These are phyloP conservation scores for Marmota monax DNA, from an alignment of 2,113 vertebrate species.

Conservation along the genomic window DNA sequence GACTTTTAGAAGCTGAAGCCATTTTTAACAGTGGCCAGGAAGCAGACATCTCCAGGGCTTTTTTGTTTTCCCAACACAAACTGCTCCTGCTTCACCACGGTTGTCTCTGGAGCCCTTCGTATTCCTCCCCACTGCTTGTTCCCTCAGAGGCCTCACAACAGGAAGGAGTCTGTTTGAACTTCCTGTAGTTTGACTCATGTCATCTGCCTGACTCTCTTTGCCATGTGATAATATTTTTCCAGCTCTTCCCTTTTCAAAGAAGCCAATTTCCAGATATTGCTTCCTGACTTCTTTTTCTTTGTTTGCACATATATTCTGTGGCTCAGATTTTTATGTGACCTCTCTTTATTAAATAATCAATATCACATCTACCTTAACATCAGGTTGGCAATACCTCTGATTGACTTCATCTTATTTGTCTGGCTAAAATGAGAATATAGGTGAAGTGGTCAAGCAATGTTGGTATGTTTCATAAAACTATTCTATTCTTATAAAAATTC, in stretches of 20 bases:
- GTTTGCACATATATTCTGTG: not conserved
- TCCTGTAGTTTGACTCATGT: not conserved
- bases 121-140: not conserved
- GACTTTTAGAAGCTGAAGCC: constrained; percentile 57
- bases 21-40: constrained; percentile 57
- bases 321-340: not conserved
- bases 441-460: not conserved
- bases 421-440: not conserved
- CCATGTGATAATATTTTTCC: not conserved
- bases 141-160: too few species aligned
- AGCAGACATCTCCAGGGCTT: not conserved
- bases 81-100: not conserved
- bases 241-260: not conserved
- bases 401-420: not conserved
- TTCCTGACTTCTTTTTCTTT: not conserved
- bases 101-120: not conserved
- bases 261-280: not conserved
- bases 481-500: not conserved
- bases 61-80: not conserved
- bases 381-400: not conserved
- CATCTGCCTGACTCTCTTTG: not conserved
- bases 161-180: not conserved
- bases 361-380: not conserved
- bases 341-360: not conserved
- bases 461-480: not conserved